These are phyloP conservation scores for Hyphantria cunea DNA, from an alignment of 1,140 invertebrate genomes.

Conservation along the genomic window DNA sequence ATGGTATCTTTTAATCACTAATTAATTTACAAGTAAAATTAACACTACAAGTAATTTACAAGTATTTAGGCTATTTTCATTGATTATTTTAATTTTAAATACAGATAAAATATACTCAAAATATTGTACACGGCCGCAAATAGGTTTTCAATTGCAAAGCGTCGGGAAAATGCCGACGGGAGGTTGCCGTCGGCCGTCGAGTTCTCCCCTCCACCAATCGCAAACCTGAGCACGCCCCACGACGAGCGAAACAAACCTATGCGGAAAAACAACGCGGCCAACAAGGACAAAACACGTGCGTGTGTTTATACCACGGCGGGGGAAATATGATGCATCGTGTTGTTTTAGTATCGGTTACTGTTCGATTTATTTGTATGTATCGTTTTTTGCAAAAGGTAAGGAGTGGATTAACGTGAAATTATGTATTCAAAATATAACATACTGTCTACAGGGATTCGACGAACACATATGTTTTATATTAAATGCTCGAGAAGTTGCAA, in stretches of 20 bases:
- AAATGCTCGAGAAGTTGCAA: not conserved
- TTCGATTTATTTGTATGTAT: conserved; percentile 72
- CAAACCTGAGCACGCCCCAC: conserved; percentile 62
- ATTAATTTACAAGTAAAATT: too few species aligned
- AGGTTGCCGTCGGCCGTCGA: conserved; percentile 45
- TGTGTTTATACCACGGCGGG: conserved; percentile 60
- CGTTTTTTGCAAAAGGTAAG: conserved; percentile 64
- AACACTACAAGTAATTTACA: too few species aligned
- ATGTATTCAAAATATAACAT: conserved; percentile 33
- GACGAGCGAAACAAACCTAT: conserved; percentile 45
- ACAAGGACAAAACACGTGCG: conserved; percentile 53
- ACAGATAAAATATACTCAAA: too few species aligned
- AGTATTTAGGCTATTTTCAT: too few species aligned
- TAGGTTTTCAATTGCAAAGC: conserved; percentile 63
- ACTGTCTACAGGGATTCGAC: conserved; percentile 8
- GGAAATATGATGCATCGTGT: conserved; percentile 79
- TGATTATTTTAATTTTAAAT: too few species aligned
- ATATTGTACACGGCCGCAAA: conserved; percentile 20
- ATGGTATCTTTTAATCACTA: too few species aligned
- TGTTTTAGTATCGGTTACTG: conserved; percentile 76
- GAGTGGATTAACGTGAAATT: conserved; percentile 50
- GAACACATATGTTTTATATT: conserved; percentile 2
- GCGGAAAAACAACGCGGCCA: conserved; percentile 44
- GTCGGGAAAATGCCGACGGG: conserved; percentile 75
- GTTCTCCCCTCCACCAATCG: conserved; percentile 71